Evolutionary conservation across 2,113 vertebrate species (phyloP).

Genomic region (Caloenas nicobarica): DNA sequence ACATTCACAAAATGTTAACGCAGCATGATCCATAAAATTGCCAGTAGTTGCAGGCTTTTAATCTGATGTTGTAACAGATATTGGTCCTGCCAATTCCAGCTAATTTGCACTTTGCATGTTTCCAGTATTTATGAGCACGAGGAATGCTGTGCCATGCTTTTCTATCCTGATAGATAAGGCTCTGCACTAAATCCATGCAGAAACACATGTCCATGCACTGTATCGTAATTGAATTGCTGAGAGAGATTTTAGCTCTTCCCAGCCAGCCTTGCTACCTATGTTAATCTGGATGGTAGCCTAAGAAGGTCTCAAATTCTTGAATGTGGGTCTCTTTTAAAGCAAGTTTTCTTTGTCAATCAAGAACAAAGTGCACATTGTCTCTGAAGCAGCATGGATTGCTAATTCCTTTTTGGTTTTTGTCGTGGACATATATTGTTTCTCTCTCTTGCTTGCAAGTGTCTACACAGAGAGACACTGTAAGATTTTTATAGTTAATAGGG

Average conservation of each 20-base stretch:
- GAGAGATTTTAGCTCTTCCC: neutral
- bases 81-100: neutral
- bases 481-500: constrained; percentile 64
- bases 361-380: constrained; percentile 43
- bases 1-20: constrained; percentile 27
- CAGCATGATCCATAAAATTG: constrained; percentile 15
- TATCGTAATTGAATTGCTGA: neutral
- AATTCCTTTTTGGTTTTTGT: constrained; percentile 52
- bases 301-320: neutral
- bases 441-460: neutral
- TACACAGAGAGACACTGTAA: constrained; percentile 32
- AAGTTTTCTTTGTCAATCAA: constrained; percentile 50
- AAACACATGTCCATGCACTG: neutral
- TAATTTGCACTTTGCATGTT: neutral
- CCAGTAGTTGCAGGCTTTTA: neutral
- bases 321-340: constrained; percentile 7
- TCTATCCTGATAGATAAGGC: neutral
- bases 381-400: constrained; percentile 48
- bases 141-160: neutral
- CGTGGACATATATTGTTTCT: neutral
- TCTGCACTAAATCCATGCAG: neutral
- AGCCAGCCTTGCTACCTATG: constrained; percentile 25
- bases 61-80: constrained; percentile 24
- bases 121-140: neutral
- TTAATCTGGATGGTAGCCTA: constrained; percentile 30